phyloP scores from a whole-genome alignment of 2,113 vertebrate species.

The Lampris incognitus region DNA sequence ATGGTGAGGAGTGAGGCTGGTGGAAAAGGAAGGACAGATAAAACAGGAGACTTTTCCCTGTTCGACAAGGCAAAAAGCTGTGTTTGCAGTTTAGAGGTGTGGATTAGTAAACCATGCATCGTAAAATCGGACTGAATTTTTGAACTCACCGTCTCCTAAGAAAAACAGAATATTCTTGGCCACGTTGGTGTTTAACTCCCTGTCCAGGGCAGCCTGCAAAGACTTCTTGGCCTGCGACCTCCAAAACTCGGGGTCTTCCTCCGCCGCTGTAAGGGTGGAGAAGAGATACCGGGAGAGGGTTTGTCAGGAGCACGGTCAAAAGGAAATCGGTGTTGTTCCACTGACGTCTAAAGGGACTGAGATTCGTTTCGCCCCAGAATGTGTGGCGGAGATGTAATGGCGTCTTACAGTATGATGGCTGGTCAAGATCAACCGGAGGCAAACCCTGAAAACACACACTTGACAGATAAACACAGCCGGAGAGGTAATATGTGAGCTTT shows the following conservation, averaged over 20 bases:
- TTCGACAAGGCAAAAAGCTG: too few species aligned
- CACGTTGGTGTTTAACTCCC: conserved; percentile 79
- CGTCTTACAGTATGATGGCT: background rate
- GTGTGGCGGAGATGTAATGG: too few species aligned
- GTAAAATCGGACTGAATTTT: background rate
- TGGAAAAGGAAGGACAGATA: too few species aligned
- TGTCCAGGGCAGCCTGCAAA: conserved; percentile 67
- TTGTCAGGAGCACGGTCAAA: background rate
- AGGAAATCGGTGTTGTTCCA: background rate
- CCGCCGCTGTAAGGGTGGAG: conserved; percentile 66
- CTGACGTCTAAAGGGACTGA: background rate
- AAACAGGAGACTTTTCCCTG: too few species aligned
- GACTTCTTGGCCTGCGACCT: conserved; percentile 73
- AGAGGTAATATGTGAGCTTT: background rate
- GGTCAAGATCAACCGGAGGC: background rate
- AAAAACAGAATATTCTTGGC: conserved; percentile 84
- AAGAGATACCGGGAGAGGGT: background rate
- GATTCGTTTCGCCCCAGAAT: background rate
- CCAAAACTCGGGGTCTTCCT: conserved; percentile 84
- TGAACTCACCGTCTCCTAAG: conserved; percentile 81
- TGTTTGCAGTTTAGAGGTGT: too few species aligned
- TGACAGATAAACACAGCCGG: background rate
- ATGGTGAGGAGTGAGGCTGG: too few species aligned
- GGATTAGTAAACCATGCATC: background rate
- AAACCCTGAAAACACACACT: background rate